Evolutionary conservation across 2,113 vertebrate genomes (phyloP), one percentile per base, ranked within the genome.

Genomic region (Megaceryle maxima): DNA sequence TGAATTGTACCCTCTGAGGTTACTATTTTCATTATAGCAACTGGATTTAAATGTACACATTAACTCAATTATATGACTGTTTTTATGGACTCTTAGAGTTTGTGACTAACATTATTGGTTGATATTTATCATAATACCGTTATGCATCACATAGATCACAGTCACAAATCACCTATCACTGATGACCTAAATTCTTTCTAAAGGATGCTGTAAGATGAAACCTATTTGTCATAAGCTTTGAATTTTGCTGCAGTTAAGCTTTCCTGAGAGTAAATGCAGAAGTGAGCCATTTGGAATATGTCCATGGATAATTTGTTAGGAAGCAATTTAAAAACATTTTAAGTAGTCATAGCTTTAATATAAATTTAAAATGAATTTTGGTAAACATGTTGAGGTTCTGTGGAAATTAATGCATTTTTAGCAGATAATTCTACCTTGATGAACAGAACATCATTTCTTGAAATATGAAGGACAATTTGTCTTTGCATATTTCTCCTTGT

Each of bases 361-460:
- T 68, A 87, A 95, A 91, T 95, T 94, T 80, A 56, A 95, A 96
- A 90, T 82, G 7, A 94, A 93, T 91, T 94, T 97, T 90, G 35
- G 80, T 96, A 96, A 97, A 97, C 44, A 88, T 68, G 83, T 66
- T 92, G 43, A 90, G 25, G 41, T 88, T 92, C 74, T 95, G 9
- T 82, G 73, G 95, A 97, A 95, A 78, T 95, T 76, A 95, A 91
- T 92, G 55, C n/a, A 72, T 91, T 96, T 97, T 95, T 91, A 96
- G 63, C 33, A 87, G 59, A 72, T 93, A 95, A 91, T 93, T 62
- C 55, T 83, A 5, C 18, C 48, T 91, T 94, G 22, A 17, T 67
- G 55, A 91, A 84, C 51, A 93, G 46, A 88, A 18, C 16, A 93
- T 75, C 10, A 66, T 33, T 89, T 97, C 4, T 55, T 95, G 50